Base-by-base conservation (phyloP, 2,888 invertebrate genomes). In the Drosophila neonasuta region DNA sequence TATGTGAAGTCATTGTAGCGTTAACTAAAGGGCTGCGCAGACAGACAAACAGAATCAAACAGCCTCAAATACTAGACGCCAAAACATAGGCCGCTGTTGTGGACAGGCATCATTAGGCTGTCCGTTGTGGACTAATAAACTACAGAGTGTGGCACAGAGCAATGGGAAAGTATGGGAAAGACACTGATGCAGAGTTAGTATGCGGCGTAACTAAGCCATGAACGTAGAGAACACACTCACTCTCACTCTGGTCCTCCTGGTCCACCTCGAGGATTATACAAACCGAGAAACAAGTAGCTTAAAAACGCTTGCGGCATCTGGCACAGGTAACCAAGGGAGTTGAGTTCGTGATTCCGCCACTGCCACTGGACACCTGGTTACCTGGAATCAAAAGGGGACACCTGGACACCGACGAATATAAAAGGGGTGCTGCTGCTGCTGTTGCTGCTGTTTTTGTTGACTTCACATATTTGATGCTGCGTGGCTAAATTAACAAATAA, bases 401-500 rank as follows among this genome's bases (percentile, higher is more conserved):
- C 20, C 52, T 17, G 39, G 39, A 41, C 39, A 15, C 15, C 39
- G 1, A 15, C 24, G 6, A 24, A 24, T 24, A 24, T 7, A 15
- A 41, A 41, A 41, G 39, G 39, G 13, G 39, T 41, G 39, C 39
- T 45, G 13, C 36, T 49, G 39, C 39, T 45, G 13, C 36, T 49
- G 42, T 68, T 49, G 39, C 39, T 45, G 13, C 36, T 49, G 42
- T 68, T 64, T 61, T 61, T 82, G 85, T 80, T 67, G 71, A 68
- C 71, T 80, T 80, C 80, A 77, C 82, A 85, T 82, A 80, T 82
- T 85, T 80, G 82, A 74, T 76, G 80, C 67, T 83, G 73, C 77
- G 75, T 83, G 86, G 83, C 75, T 76, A 83, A 86, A 83, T 86
- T 80, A 83, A 83, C 83, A 83, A 86, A 83, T 83, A 83, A 86